A percentile compares a stretch with the other conserved stretches of the same genome.
These are phyloP conservation scores for Crotalus horridus DNA, from an alignment of 2,113 vertebrate species.

Conservation along the genomic window DNA sequence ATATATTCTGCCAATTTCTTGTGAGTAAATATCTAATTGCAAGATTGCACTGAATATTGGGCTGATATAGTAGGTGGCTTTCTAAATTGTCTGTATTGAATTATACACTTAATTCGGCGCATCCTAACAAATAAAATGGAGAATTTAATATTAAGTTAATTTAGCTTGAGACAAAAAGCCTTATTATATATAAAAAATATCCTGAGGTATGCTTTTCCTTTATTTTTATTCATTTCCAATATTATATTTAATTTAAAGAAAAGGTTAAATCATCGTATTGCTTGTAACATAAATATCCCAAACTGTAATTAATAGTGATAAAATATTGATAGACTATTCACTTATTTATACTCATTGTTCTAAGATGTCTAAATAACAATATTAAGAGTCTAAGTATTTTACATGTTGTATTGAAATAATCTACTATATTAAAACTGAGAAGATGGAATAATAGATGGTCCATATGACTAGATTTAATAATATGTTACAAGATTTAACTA, in stretches of 20 bases:
- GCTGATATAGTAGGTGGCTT: neutral
- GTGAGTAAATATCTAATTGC: constrained; percentile 3
- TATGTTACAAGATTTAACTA: neutral
- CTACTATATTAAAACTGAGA: neutral
- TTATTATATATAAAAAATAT: neutral
- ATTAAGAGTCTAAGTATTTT: neutral
- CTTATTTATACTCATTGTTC: neutral
- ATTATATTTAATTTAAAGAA: neutral
- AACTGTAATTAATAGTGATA: neutral
- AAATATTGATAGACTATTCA: neutral
- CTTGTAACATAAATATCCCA: neutral
- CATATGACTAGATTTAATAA: neutral
- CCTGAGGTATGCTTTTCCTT: neutral
- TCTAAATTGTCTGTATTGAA: neutral
- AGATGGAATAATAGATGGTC: neutral
- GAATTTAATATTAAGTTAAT: neutral
- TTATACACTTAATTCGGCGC: neutral
- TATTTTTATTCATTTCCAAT: neutral
- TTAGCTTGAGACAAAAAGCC: neutral
- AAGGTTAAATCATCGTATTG: neutral
- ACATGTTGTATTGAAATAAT: neutral
- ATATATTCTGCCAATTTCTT: neutral
- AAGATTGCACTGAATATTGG: neutral
- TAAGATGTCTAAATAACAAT: neutral
- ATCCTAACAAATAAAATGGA: neutral